These are phyloP conservation scores for Candidula unifasciata DNA, from an alignment of 2,888 invertebrate genomes.

Conservation along the genomic window DNA sequence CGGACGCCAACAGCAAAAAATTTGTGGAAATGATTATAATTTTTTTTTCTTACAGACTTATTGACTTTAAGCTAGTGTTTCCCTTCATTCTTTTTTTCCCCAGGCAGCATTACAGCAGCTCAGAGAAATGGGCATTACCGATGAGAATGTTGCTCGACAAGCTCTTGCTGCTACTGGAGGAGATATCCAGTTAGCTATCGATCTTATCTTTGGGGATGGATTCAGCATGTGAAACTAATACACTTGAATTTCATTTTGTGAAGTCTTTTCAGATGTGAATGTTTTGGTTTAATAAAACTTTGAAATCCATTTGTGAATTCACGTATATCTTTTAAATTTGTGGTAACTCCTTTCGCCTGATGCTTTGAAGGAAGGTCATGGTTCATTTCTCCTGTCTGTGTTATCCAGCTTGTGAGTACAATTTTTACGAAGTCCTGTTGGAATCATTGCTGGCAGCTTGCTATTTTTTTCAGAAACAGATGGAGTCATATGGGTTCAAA, in stretches of 20 bases:
- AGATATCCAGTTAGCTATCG: conserved; percentile 93
- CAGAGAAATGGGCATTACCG: conserved; percentile 92
- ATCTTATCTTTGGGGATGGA: conserved; percentile 87
- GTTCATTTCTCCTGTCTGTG: too few relatives aligned
- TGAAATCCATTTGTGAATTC: background rate
- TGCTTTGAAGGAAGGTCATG: too few relatives aligned
- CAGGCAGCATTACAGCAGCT: conserved; percentile 82
- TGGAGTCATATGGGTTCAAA: too few relatives aligned
- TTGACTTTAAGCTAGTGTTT: background rate
- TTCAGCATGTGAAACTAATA: conserved; percentile 2
- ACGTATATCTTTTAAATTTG: background rate
- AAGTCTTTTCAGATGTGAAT: background rate
- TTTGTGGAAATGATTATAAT: too few relatives aligned
- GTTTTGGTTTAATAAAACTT: background rate
- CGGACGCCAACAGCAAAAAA: too few relatives aligned
- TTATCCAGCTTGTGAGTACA: too few relatives aligned
- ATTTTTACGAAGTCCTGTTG: too few relatives aligned
- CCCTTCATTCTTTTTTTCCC: conserved; percentile 6
- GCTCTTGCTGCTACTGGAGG: conserved; percentile 89
- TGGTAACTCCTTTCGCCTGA: too few relatives aligned
- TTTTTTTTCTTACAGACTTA: too few relatives aligned
- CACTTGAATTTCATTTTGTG: background rate
- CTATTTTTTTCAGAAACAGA: too few relatives aligned
- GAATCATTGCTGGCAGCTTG: too few relatives aligned
- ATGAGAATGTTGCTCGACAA: conserved; percentile 90